Percentiles rank a stretch among this genome's conserved stretches.
These are phyloP conservation scores for Colinus virginianus DNA, from an alignment of 2,113 vertebrate species.

Conservation along the genomic window DNA sequence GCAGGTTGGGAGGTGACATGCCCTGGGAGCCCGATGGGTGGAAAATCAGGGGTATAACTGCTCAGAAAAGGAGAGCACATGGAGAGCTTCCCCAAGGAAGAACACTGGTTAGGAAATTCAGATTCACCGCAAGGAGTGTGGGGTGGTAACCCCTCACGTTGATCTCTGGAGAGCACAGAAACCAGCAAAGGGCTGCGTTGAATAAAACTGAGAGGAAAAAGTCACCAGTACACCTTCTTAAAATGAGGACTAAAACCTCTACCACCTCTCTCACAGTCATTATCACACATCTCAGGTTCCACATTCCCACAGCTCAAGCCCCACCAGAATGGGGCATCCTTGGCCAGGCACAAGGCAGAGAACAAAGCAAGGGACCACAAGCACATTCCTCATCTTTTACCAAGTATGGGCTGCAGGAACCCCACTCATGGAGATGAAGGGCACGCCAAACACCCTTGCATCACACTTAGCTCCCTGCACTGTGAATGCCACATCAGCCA, in stretches of 20 bases:
- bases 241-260: background rate
- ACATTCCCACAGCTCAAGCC: background rate
- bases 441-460: background rate
- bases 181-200: background rate
- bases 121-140: background rate
- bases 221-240: background rate
- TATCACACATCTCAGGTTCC: background rate
- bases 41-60: rapidly evolving
- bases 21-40: background rate
- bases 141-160: background rate
- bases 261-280: background rate
- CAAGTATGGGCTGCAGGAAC: background rate
- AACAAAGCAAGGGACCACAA: background rate
- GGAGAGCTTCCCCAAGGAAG: background rate
- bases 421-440: background rate
- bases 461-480: rapidly evolving
- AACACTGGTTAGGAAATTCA: background rate
- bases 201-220: background rate
- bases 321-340: background rate
- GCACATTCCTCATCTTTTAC: background rate
- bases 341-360: background rate
- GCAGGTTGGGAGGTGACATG: background rate
- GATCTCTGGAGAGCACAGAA: background rate
- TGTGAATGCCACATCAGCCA: background rate
- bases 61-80: background rate